Base-by-base conservation (phyloP, 2,797 vertebrate genomes). In the Ibycter americanus region DNA sequence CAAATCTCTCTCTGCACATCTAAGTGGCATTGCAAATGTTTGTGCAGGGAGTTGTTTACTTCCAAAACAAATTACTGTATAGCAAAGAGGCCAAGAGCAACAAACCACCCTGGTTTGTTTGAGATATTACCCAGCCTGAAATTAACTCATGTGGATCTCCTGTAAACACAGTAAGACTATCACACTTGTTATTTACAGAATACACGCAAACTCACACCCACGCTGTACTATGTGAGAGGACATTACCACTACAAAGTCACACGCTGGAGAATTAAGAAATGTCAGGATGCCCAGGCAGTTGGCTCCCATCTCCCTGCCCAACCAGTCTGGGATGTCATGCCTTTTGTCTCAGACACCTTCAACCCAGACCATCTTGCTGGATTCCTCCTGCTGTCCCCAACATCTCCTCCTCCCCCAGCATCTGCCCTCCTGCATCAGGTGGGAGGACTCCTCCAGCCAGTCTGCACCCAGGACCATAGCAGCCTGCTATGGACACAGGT, bases 221-320 rank as follows among this genome's bases (percentile, higher is more conserved):
- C 11, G 0, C 54, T 36, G 61, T 3, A 5, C 61, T 27, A 9
- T 1, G 4, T 7, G 44, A 80, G n/a, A 54, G 83, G 52, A 90
- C 63, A 81, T 91, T 73, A 91, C 83, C 89, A 85, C 80, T 94
- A 95, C 87, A 88, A 80, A 88, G 91, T 59, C 77, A 36, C 19
- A 47, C 3, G 4, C 55, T 42, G 44, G 16, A 79, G 76, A 89
- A 66, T 62, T 70, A 66, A 73, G 63, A 78, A 74, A 40, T 17
- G 9, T 52, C 49, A 65, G 67, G 87, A 10, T 56, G 70, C 83
- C 49, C 0, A 0, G 66, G 51, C 58, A 90, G n/a, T 3, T 82
- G 87, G 89, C 55, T 96, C 82, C 81, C 55, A 72, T 42, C 49
- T 94, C 79, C 94, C 83, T 63, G 79, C 72, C 59, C 82, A 83